Conservation (phyloP, 2,113 vertebrate genomes). For the Nerophis ophidion region DNA sequence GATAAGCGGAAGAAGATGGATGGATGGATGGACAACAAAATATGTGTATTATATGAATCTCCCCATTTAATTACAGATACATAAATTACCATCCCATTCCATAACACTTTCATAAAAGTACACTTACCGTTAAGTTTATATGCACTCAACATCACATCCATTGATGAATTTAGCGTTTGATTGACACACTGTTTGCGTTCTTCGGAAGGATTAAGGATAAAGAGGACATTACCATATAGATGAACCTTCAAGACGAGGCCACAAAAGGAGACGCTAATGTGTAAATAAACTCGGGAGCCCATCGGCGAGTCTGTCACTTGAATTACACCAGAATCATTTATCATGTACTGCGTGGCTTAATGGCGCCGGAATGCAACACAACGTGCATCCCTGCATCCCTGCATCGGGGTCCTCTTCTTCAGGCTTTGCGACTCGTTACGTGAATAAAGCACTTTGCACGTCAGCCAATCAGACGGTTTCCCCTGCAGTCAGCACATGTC, state of each 20-base stretch:
- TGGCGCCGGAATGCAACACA: slow-evolving; percentile 32
- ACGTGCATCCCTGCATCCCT: neutral
- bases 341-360: slow-evolving; percentile 45
- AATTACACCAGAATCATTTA: slow-evolving; percentile 33
- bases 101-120: no score
- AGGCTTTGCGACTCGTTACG: neutral
- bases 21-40: no score
- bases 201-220: no score
- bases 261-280: slow-evolving; percentile 23
- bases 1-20: no score
- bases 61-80: no score
- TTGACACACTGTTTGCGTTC: neutral
- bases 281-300: slow-evolving; percentile 47
- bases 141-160: no score
- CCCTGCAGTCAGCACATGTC: neutral
- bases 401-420: neutral
- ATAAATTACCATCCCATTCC: no score
- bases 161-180: no score
- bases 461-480: no score
- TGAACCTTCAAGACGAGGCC: slow-evolving; percentile 23
- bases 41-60: no score
- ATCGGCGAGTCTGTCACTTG: slow-evolving; percentile 36
- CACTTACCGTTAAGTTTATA: no score
- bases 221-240: slow-evolving; percentile 44
- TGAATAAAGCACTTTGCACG: neutral